Evolutionary conservation across 1,140 invertebrate genomes (phyloP), one percentile per base, ranked within the genome.

Genomic region (Pseudomyrmex dendroicus): DNA sequence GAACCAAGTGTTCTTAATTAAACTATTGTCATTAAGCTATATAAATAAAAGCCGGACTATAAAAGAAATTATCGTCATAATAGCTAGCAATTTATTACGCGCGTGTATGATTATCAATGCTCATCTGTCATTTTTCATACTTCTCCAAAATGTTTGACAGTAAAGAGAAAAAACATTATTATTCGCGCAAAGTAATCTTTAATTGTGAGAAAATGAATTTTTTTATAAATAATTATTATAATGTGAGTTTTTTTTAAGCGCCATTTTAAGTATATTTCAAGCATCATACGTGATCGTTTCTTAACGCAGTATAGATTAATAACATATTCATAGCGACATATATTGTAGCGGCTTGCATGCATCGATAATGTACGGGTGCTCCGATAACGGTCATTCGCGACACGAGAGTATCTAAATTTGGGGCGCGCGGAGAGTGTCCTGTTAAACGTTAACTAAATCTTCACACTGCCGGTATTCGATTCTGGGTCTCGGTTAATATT

Each of bases 401-500:
- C 15, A 25, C 44, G 66, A 22, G 64, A 72, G 54, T 80, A 59
- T 80, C 66, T 80, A 80, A 80, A 80, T 80, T 80, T 80, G 68
- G 66, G 25, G 44, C 54, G 66, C 66, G 54, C 76, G 66, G 76
- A 59, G 76, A 80, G 76, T 80, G 76, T 44, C 35, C 67, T 80
- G 76, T 80, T 80, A 78, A 59, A 63, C 46, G 76, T 57, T 78
- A 78, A 78, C 76, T 78, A 80, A 80, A 80, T 80, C 76, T 80
- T 80, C 66, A 80, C 44, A 72, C 54, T 56, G 64, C 20, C n/a
- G 44, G 44, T 59, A 50, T 80, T 59, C 76, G 76, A 44, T 80
- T 48, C 76, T 72, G 46, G 20, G 66, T 80, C 76, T 80, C 66
- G 54, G 54, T 80, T 80, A 80, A 80, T 70, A 80, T 80, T 80